Evolutionary conservation across 2,113 vertebrate genomes (phyloP), one percentile per base, ranked within the genome.

Genomic region (Neodontobutis hainanensis): DNA sequence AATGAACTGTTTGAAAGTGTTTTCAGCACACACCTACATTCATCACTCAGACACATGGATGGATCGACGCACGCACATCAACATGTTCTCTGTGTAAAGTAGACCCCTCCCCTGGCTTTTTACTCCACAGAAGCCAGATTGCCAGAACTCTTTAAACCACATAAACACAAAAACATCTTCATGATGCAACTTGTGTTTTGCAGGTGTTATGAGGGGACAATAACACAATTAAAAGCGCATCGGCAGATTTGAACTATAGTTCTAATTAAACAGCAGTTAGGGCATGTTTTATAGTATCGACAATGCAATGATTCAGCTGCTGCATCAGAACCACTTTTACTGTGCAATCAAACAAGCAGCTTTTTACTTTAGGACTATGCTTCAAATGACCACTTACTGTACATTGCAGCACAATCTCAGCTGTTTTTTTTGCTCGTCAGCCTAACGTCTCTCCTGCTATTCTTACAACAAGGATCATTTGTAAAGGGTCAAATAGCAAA

Each of bases 1-100:
- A 92, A 92, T 91, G 85, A 91, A 90, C 85, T 90, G 82, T 85
- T 87, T 82, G 82, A 81, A 76, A 69, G 67, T 76, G 82, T 81
- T 80, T 77, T 73, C 75, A 69, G 49, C 61, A 61, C 71, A 77
- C 75, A 11, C 70, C 51, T 61, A 65, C 78, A 81, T 77, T 60
- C 67, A 77, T 79, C 77, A 81, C 57, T 80, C 75, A 68, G 55
- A 63, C 61, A 48, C 58, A 52, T 58, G 8, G 16, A 60, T 16
- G 66, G 43, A 76, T 38, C 19, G n/a, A 78, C 65, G 61, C 44
- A 59, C 61, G 65, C 46, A 40, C 53, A 53, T 40, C 16, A 74
- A 50, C 16, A 71, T 47, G 52, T 66, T 59, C 15, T 35, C 65
- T 49, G 58, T 58, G 19, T 27, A 27, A 27, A 27, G 19, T 27